Conservation (phyloP, 2,888 invertebrate genomes). For the Herminia tarsipennalis region DNA sequence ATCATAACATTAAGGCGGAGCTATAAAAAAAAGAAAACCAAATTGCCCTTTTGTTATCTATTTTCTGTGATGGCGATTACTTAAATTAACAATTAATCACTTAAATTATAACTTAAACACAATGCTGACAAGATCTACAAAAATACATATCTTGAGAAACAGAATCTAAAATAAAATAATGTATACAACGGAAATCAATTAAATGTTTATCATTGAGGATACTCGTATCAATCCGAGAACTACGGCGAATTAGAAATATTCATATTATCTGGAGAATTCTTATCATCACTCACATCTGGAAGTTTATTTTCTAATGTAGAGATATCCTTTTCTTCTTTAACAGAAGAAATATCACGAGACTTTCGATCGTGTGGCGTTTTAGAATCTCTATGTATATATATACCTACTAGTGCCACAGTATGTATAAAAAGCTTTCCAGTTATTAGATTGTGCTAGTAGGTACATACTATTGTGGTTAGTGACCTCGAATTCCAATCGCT, state of each 20-base stretch:
- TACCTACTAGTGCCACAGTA: too few relatives aligned
- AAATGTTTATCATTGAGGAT: too few relatives aligned
- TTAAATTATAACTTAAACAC: constrained; percentile 23
- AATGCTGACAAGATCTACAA: constrained; percentile 16
- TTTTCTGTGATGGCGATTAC: too few relatives aligned
- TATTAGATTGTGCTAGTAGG: too few relatives aligned
- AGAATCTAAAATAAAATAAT: not conserved
- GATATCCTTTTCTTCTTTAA: constrained; percentile 61
- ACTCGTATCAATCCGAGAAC: constrained; percentile 17
- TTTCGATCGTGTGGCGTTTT: constrained; percentile 72
- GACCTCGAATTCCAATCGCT: too few relatives aligned
- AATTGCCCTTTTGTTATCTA: too few relatives aligned
- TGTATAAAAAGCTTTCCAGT: too few relatives aligned
- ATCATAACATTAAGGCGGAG: too few relatives aligned
- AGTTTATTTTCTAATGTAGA: constrained; percentile 56
- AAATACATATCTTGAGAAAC: constrained; percentile 5
- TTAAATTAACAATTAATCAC: constrained; percentile 33
- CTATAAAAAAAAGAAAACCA: too few relatives aligned
- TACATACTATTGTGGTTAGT: too few relatives aligned
- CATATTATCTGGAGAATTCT: constrained; percentile 89
- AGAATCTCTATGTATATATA: constrained; percentile 69
- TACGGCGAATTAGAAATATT: constrained; percentile 92
- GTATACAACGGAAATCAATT: constrained; percentile 7
- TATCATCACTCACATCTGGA: constrained; percentile 80
- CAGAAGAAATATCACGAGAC: constrained; percentile 67